phyloP scores from a whole-genome alignment of 2,797 vertebrate species.

The Gymnodraco acuticeps region DNA sequence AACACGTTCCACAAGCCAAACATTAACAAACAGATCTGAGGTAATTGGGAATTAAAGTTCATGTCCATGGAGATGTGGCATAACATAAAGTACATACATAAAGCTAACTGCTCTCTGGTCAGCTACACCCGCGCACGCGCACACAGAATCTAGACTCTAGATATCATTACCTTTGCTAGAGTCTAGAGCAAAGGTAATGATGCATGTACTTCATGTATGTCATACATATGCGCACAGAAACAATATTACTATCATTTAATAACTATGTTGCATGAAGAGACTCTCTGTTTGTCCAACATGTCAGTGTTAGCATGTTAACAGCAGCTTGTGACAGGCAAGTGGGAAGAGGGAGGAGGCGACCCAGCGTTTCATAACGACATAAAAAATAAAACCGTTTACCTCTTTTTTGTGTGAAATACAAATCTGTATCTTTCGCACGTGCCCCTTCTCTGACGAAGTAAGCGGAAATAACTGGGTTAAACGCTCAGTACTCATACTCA shows the following conservation, averaged over 20 bases:
- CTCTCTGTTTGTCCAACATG: background rate
- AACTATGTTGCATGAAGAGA: background rate
- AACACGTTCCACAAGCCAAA: background rate
- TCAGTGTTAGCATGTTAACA: background rate
- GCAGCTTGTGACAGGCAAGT: background rate
- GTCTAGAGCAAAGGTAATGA: too few species aligned
- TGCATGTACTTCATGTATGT: too few species aligned
- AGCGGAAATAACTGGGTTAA: background rate
- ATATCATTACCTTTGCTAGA: too few species aligned
- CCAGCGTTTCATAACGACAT: constrained; percentile 21
- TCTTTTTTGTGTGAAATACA: background rate
- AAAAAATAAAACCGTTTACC: fast-evolving
- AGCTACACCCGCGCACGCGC: background rate
- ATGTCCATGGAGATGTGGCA: constrained; percentile 40
- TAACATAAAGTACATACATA: constrained; percentile 32
- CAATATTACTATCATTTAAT: background rate
- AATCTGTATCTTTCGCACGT: background rate
- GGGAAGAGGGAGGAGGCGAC: background rate
- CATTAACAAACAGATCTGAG: background rate
- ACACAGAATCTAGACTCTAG: background rate
- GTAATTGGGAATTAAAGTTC: constrained; percentile 35
- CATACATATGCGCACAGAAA: background rate
- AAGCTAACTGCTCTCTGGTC: background rate
- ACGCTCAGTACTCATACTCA: too few species aligned
- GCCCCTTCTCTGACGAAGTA: fast-evolving